Percentiles rank a stretch among this genome's conserved stretches.
phyloP scores from a whole-genome alignment of 1,140 invertebrate species.

The Meteorus sp. region DNA sequence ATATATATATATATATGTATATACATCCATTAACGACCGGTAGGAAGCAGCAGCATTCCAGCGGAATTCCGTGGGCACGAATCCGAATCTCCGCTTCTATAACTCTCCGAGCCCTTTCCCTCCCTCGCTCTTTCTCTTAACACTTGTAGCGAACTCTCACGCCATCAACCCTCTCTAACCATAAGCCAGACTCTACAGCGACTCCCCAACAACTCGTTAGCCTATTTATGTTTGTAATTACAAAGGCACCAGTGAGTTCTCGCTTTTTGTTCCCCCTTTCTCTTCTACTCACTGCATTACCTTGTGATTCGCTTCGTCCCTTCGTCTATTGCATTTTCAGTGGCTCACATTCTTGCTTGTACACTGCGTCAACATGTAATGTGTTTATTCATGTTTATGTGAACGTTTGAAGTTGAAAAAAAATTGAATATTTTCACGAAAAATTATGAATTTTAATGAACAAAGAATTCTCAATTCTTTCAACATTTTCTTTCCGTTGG shows the following conservation, averaged over 20 bases:
- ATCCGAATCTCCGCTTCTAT: conserved; percentile 25
- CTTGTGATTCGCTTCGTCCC: too few species aligned
- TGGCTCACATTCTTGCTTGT: too few species aligned
- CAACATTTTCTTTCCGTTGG: too few species aligned
- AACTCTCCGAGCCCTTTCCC: neutral
- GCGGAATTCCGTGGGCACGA: conserved; percentile 26
- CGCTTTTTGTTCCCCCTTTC: neutral
- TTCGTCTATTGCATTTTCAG: too few species aligned
- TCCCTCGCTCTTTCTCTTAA: neutral
- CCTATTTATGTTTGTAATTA: conserved; percentile 27
- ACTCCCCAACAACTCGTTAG: conserved; percentile 8
- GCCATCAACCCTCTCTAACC: neutral
- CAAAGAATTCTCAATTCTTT: too few species aligned
- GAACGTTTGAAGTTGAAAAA: too few species aligned
- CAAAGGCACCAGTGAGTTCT: conserved; percentile 10
- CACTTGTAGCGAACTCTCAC: neutral
- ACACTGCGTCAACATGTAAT: too few species aligned
- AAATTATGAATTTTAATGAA: too few species aligned
- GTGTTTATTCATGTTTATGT: too few species aligned
- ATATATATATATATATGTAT: conserved; percentile 8
- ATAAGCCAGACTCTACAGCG: neutral
- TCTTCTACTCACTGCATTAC: too few species aligned
- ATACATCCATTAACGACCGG: conserved; percentile 24
- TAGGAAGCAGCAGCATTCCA: conserved; percentile 27
- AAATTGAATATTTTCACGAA: too few species aligned